These are phyloP conservation scores for Vultur gryphus DNA, from an alignment of 2,797 vertebrate species.

Conservation along the genomic window DNA sequence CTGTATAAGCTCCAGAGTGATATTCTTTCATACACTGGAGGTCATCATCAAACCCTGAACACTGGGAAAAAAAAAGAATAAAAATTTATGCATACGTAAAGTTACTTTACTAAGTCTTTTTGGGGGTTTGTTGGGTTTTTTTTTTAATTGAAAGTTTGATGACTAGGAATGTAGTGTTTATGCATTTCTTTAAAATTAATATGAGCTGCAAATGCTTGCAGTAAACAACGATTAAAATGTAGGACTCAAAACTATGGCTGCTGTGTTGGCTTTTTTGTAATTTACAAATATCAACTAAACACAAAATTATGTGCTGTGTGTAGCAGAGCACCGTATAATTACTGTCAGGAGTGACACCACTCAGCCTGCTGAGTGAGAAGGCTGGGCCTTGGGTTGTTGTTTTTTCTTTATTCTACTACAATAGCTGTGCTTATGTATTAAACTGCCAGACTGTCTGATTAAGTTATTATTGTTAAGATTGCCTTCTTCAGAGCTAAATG, in stretches of 20 bases:
- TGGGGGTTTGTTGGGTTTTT: fast-evolving
- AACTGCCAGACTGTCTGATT: neutral
- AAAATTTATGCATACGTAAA: neutral
- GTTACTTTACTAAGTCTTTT: neutral
- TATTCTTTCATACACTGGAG: neutral
- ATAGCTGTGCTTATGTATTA: neutral
- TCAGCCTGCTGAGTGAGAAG: neutral
- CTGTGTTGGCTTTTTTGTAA: neutral
- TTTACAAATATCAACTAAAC: neutral
- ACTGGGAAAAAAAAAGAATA: neutral
- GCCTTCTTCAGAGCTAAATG: neutral
- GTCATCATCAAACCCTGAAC: neutral
- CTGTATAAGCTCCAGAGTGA: neutral
- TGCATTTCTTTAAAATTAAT: neutral
- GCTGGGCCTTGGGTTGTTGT: neutral
- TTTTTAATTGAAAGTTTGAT: neutral
- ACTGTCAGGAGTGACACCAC: neutral
- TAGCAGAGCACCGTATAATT: neutral
- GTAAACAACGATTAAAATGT: slow-evolving; percentile 21
- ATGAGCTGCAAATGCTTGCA: neutral
- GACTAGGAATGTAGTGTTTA: neutral
- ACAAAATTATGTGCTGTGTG: neutral
- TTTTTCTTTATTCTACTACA: neutral
- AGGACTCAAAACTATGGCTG: neutral
- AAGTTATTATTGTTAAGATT: neutral